phyloP scores from a whole-genome alignment of 2,113 vertebrate species.

The Phylloscopus trochiloides region DNA sequence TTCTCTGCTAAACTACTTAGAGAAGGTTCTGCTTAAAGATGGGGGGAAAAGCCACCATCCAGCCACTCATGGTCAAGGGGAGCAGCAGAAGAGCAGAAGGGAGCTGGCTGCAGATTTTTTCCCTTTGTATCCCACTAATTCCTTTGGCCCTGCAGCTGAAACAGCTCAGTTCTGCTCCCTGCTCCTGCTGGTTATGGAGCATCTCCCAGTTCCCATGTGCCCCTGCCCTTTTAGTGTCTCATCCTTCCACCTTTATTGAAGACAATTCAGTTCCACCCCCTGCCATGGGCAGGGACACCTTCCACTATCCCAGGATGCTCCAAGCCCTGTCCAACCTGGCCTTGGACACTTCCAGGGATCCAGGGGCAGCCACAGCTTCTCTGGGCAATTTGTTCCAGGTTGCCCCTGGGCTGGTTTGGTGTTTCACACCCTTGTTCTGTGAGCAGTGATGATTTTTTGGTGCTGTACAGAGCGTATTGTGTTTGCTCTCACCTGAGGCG shows the following conservation, averaged over 20 bases:
- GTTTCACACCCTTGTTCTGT: not conserved
- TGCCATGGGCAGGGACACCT: not conserved
- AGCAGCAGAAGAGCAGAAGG: not conserved
- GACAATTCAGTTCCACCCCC: not conserved
- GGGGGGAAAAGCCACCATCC: rapidly evolving
- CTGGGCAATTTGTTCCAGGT: not conserved
- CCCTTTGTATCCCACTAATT: not conserved
- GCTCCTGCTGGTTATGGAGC: not conserved
- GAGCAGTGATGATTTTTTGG: not conserved
- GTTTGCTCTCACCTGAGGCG: not conserved
- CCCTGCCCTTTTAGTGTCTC: not conserved
- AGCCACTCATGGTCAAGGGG: not conserved
- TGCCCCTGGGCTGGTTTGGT: not conserved
- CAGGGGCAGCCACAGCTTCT: not conserved
- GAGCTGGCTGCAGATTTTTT: not conserved
- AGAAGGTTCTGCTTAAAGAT: not conserved
- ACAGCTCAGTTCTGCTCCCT: not conserved
- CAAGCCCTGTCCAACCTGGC: rapidly evolving
- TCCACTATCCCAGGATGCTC: rapidly evolving
- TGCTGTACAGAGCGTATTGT: not conserved
- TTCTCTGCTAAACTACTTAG: not conserved
- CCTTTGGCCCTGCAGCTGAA: not conserved
- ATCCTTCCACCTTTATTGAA: not conserved
- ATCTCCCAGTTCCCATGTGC: rapidly evolving
- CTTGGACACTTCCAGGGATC: not conserved